Base-by-base conservation (phyloP, 2,797 vertebrate species). In the Thaleichthys pacificus region DNA sequence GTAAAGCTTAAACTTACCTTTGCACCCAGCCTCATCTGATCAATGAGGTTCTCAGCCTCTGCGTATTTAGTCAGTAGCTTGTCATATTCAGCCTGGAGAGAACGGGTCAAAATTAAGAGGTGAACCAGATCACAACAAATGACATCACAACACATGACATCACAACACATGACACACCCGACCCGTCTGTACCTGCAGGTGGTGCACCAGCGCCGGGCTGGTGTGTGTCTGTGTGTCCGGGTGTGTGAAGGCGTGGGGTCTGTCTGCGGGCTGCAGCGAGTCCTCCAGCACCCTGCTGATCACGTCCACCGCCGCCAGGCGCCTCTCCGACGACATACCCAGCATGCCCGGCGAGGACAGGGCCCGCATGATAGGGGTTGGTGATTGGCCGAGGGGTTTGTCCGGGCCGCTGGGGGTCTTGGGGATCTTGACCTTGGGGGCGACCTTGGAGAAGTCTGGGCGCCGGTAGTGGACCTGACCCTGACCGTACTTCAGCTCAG, bases 381-480 rank as follows among this genome's bases (percentile, higher is more conserved):
- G 71, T 68, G 70, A 68, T 62, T 85, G 87, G 35, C 84, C 89
- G 69, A 80, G 66, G 49, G 85, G 69, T 75, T 76, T 87, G 49
- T 42, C 7, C 1, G 67, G 72, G 70, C 76, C 68, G 73, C 68
- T 84, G 60, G 81, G 73, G 51, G 61, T 77, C 90, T 93, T 93
- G 30, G 92, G 92, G 77, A 93, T 92, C 91, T 92, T 89, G 19
- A 94, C 88, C 84, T 94, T 93, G 7, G 95, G 82, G 70, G 87
- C 74, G 76, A 92, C 85, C 80, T 94, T 85, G 56, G 92, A 94
- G 81, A 95, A 94, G 82, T 95, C 88, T 6, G 93, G 91, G 28
- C 89, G 85, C 0, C 81, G 91, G 58, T 85, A 94, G 79, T 90
- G 91, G 82, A 93, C 89, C 85, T 95, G 91, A 42, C 89, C 86